Evolutionary conservation across 2,797 vertebrate species (phyloP), one percentile per base, ranked within the genome.

Genomic region (Coreius guichenoti): DNA sequence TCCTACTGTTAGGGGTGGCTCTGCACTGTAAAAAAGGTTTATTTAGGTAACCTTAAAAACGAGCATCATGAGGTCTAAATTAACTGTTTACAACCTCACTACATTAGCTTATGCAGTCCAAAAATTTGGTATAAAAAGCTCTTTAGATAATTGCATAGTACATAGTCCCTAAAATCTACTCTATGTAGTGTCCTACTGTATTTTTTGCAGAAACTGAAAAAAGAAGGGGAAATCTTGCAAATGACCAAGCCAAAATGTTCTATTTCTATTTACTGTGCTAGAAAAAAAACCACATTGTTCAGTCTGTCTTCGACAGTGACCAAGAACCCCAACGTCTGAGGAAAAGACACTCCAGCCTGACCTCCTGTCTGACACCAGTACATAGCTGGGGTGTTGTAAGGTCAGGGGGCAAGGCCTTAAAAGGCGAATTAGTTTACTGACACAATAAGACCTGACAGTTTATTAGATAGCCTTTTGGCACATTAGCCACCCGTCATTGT

Each of bases 401-500:
- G 95, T 95, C 92, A 96, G 93, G 94, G 95, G 94, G 88, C 94
- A 94, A 85, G 87, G 86, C 91, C 93, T 95, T 94, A 95, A 95
- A 92, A 89, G 91, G 92, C 86, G 93, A 94, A 95, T 95, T 93
- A 94, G 95, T 94, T 94, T 93, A 95, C 94, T 92, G 93, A 95
- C 95, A 95, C 92, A 92, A 96, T 95, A 94, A 95, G 93, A 95
- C 90, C 92, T 95, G 95, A 95, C 95, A 96, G 92, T 96, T 96
- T 95, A 95, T 95, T 95, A 96, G 91, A 93, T 92, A 92, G 92
- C 91, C 92, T 91, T 90, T 92, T 93, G 92, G 92, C 92, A 93
- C 92, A 92, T 93, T 93, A 91, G 89, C 90, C 90, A 87, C 90
- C 90, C 92, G 94, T 90, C 94, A 91, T 89, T 93, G 89, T 91